A percentile compares a stretch with the other conserved stretches of the same genome.
These are phyloP conservation scores for Anguilla rostrata DNA, from an alignment of 2,113 vertebrate species.

Conservation along the genomic window DNA sequence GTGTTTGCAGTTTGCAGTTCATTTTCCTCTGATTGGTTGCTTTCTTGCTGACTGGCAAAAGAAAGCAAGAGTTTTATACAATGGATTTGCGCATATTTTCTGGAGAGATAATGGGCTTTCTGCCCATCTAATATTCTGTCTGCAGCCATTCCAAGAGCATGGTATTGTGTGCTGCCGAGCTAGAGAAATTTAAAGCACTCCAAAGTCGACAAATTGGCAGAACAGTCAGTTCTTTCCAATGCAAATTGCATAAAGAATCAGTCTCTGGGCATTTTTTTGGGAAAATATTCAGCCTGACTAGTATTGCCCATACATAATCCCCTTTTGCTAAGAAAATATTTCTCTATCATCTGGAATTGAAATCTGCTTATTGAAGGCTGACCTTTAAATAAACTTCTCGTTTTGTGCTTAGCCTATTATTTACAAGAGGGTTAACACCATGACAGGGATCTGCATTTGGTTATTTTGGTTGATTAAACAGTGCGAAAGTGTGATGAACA, in stretches of 20 bases:
- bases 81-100: conserved; percentile 1
- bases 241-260: background rate
- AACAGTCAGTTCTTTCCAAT: background rate
- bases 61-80: background rate
- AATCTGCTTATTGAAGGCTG: background rate
- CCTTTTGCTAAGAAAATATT: background rate
- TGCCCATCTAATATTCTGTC: background rate
- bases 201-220: conserved; percentile 5
- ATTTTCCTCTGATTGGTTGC: background rate
- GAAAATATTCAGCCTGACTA: background rate
- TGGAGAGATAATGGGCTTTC: background rate
- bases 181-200: background rate
- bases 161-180: background rate
- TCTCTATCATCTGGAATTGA: background rate
- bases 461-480: background rate
- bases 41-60: conserved; percentile 6
- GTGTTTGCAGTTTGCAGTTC: too few relatives aligned
- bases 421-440: background rate
- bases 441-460: too few relatives aligned
- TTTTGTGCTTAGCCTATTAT: background rate
- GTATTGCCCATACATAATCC: background rate
- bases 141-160: background rate
- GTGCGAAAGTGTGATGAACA: background rate
- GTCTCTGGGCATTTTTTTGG: background rate
- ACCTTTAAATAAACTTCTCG: background rate